Evolutionary conservation across 2,797 vertebrate genomes (phyloP), one percentile per base, ranked within the genome.

Genomic region (Scleropages formosus): DNA sequence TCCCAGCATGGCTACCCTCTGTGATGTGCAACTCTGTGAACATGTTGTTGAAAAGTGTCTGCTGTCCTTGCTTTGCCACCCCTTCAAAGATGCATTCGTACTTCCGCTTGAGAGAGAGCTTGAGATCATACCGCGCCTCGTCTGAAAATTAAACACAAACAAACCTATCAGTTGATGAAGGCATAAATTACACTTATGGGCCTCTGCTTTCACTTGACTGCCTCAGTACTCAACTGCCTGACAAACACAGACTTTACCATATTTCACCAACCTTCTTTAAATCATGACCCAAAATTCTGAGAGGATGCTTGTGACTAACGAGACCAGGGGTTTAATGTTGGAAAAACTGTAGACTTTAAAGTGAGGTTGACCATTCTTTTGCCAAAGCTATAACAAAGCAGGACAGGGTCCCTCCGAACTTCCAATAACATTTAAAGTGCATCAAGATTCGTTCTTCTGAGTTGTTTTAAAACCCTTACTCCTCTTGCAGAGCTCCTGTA

Each of bases 61-160:
- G 80, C 22, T 86, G 80, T 49, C 73, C 88, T 0, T 77, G 78
- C 8, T 3, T 47, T n/a, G 8, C 46, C 3, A 59, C 31, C 66
- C 83, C 85, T 18, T 88, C 89, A 66, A 47, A 65, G 12, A 82
- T 75, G 10, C 66, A 71, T 1, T 81, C n/a, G 0, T 91, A 93
- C 71, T 62, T 88, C 76, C 47, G 83, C 81, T 65, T 90, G 70
- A 93, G 86, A 51, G 62, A 79, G 53, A 78, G 20, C 10, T 81
- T 56, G 75, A 93, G 80, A 7, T 88, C 85, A 8, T 88, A 81
- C 16, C 82, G 86, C 11, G 92, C 86, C 83, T 92, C 85, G 82
- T 90, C 92, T 93, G 84, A 56, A 80, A 66, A 77, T 75, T 61
- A 22, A 7, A 26, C 31, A 22, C 13, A 22, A 10, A n/a, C n/a